These are phyloP conservation scores for Thelohanellus kitauei DNA, from an alignment of 30 jellyfish, hydroid and myxozoan species.

Conservation along the genomic window DNA sequence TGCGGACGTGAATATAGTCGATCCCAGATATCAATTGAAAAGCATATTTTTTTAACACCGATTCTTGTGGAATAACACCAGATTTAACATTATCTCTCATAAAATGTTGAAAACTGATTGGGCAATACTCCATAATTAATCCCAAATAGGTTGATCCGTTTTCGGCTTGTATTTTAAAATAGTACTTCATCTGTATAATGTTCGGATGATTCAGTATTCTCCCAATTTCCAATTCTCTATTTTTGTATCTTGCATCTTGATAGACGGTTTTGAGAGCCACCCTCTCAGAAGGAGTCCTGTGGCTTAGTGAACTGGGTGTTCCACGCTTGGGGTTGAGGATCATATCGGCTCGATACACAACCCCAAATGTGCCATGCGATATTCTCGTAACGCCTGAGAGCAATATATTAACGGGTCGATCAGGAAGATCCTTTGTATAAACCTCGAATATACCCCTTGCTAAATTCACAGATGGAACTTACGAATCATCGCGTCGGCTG, in stretches of 20 bases:
- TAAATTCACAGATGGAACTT: no score
- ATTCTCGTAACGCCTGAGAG: background rate
- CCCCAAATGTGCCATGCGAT: constrained; percentile 65
- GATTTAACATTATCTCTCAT: background rate
- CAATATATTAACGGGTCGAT: background rate
- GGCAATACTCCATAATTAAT: background rate
- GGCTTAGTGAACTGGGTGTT: background rate
- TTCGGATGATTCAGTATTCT: constrained; percentile 69
- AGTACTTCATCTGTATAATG: constrained; percentile 45
- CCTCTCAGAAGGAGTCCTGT: constrained; percentile 26
- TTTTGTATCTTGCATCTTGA: constrained; percentile 72
- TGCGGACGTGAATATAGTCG: background rate
- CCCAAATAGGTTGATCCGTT: background rate
- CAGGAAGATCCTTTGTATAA: no score
- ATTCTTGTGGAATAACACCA: background rate
- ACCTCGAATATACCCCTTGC: no score
- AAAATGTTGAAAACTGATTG: background rate
- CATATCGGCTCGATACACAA: constrained; percentile 63
- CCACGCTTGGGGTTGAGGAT: no score
- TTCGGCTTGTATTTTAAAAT: constrained; percentile 5
- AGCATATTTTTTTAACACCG: background rate
- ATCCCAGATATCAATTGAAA: background rate
- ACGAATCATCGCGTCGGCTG: no score
- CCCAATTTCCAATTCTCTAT: constrained; percentile 73
- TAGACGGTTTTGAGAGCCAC: constrained; percentile 64